phyloP scores from a whole-genome alignment of 1,140 invertebrate genomes.

The Palaemon carinicauda region DNA sequence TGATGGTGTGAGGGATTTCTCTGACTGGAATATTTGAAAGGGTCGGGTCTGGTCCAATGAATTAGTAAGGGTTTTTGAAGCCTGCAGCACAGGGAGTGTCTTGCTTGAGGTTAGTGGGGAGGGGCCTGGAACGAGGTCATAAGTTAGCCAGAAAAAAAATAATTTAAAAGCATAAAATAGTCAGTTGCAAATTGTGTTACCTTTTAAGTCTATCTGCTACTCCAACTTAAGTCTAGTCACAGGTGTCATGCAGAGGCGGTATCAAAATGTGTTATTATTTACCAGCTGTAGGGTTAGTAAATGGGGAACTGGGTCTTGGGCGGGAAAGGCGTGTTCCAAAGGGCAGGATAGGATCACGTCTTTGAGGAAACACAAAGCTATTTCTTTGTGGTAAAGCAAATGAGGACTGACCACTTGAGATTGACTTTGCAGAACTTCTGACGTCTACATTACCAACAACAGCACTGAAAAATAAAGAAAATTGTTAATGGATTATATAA shows the following conservation, averaged over 20 bases:
- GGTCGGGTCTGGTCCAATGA: slow-evolving; percentile 7
- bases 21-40: too few relatives aligned
- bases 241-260: background rate
- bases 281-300: slow-evolving; percentile 41
- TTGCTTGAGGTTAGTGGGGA: background rate
- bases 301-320: background rate
- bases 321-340: slow-evolving; percentile 21
- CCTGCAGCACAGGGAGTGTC: background rate
- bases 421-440: background rate
- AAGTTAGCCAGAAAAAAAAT: background rate
- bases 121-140: slow-evolving; percentile 23
- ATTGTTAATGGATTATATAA: background rate
- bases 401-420: background rate
- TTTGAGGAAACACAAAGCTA: slow-evolving; percentile 30
- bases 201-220: too few relatives aligned
- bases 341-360: slow-evolving; percentile 14
- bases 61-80: slow-evolving; percentile 13
- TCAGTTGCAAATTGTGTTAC: too few relatives aligned
- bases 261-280: slow-evolving; percentile 3
- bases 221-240: too few relatives aligned
- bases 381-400: background rate
- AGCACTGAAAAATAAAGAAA: background rate
- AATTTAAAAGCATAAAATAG: too few relatives aligned
- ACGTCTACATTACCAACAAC: background rate
- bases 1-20: background rate